Percentiles rank a stretch among this genome's conserved stretches.
phyloP scores from a whole-genome alignment of 1,140 invertebrate species.

The Drosophila pandora region DNA sequence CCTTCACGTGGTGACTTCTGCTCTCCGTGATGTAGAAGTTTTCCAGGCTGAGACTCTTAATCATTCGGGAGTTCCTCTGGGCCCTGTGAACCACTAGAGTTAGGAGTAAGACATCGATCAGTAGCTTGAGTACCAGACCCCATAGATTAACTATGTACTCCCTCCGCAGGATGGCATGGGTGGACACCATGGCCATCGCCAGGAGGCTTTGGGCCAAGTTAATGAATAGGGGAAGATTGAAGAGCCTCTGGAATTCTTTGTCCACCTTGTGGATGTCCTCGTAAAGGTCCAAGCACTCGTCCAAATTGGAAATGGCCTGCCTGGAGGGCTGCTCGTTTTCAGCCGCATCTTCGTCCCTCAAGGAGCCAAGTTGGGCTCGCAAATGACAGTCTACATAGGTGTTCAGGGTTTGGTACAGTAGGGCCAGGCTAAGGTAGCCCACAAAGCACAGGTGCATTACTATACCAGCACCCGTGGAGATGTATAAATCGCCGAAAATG shows the following conservation, averaged over 20 bases:
- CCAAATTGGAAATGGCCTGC: neutral
- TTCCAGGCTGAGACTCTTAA: conserved; percentile 52
- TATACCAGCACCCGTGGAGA: conserved; percentile 21
- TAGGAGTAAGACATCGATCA: conserved; percentile 53
- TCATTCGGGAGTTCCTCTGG: conserved; percentile 25
- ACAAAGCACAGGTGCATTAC: conserved; percentile 45
- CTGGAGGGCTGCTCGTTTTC: neutral
- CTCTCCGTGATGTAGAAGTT: conserved; percentile 41
- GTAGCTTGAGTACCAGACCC: conserved; percentile 28
- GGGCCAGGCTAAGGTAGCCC: conserved; percentile 54
- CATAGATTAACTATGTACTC: conserved; percentile 10
- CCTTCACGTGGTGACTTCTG: conserved; percentile 44
- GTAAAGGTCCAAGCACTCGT: conserved; percentile 57
- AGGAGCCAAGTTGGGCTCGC: conserved; percentile 6
- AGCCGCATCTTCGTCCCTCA: neutral
- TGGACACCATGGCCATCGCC: conserved; percentile 34
- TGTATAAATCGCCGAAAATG: conserved; percentile 19
- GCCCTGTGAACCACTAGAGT: conserved; percentile 47
- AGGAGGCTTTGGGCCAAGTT: conserved; percentile 21
- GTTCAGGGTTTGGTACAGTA: conserved; percentile 52
- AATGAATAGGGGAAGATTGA: conserved; percentile 51
- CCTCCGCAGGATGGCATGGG: conserved; percentile 20
- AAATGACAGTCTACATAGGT: conserved; percentile 41
- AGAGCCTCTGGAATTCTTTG: conserved; percentile 35
- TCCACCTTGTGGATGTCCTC: conserved; percentile 41